Conservation (phyloP, 2,888 invertebrate genomes). For the Drosophila emarginata region DNA sequence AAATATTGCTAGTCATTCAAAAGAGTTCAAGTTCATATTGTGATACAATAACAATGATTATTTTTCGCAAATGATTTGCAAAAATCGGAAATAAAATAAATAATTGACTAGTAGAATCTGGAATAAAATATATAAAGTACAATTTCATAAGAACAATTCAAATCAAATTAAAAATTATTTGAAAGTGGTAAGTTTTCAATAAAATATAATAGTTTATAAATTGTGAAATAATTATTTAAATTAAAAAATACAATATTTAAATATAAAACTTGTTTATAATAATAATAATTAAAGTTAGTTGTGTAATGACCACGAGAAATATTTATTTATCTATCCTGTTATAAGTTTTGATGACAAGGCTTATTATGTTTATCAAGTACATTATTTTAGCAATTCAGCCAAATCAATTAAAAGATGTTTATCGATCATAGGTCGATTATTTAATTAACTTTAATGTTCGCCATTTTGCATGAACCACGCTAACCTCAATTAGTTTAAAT, state of each 20-base stretch:
- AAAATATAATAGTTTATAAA: background rate
- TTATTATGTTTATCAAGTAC: background rate
- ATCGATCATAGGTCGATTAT: constrained; percentile 7
- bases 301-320: background rate
- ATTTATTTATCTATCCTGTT: background rate
- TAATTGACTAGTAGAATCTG: background rate
- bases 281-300: background rate
- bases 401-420: background rate
- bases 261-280: background rate
- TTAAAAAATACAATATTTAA: background rate
- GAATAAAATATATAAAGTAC: background rate
- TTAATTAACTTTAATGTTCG: constrained; percentile 20
- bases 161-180: background rate
- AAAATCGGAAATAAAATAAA: constrained; percentile 20
- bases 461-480: background rate
- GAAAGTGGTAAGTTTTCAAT: background rate
- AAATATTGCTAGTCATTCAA: constrained; percentile 29
- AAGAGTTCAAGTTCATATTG: constrained; percentile 52
- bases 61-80: constrained; percentile 44
- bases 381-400: background rate
- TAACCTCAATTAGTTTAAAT: constrained; percentile 14
- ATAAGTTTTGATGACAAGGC: background rate
- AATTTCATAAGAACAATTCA: background rate
- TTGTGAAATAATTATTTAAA: constrained; percentile 18
- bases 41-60: constrained; percentile 54